A percentile compares a stretch with the other conserved stretches of the same genome.
Conservation (phyloP, 2,113 vertebrate species). For the Tylochromis polylepis region DNA sequence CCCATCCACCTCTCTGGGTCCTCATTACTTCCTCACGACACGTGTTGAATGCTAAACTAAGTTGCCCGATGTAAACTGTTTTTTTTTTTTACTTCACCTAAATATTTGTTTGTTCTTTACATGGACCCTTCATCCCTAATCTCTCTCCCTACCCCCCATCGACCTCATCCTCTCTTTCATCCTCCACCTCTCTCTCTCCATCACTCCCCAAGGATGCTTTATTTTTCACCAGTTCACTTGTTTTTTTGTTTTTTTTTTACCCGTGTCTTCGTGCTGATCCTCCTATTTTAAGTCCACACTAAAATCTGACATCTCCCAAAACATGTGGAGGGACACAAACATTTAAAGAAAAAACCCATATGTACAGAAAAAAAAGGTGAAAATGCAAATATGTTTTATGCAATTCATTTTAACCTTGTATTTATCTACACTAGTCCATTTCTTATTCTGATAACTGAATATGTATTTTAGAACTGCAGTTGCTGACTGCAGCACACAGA, state of each 20-base stretch:
- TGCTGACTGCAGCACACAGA: background rate
- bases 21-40: constrained; percentile 70
- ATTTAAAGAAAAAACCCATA: no score
- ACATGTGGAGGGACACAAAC: background rate
- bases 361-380: background rate
- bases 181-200: background rate
- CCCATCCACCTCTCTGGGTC: constrained; percentile 4
- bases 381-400: background rate
- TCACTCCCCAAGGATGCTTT: background rate
- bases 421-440: background rate
- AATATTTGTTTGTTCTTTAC: background rate
- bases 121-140: background rate
- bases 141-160: background rate
- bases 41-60: constrained; percentile 80
- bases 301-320: background rate
- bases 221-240: background rate
- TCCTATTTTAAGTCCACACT: background rate
- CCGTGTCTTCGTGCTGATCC: accelerated
- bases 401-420: background rate
- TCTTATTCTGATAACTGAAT: background rate
- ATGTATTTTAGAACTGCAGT: background rate
- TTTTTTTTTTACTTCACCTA: background rate
- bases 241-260: accelerated
- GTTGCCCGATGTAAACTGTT: constrained; percentile 45
- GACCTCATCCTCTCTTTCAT: background rate